phyloP scores from a whole-genome alignment of 2,888 invertebrate species.

The Lasioglossum oenotherae region DNA sequence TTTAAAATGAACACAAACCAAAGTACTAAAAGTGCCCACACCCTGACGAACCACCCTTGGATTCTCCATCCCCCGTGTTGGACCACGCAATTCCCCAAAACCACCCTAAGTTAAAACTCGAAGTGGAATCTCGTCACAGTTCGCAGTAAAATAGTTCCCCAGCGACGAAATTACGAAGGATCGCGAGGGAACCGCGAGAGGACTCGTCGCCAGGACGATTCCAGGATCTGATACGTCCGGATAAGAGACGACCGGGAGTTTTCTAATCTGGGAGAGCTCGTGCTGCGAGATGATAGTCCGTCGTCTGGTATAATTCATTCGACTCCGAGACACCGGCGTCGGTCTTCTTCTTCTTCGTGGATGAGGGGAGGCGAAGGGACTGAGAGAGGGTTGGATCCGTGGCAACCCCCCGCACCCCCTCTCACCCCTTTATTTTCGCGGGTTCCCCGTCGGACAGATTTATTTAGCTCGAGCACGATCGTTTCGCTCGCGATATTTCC shows the following conservation, averaged over 20 bases:
- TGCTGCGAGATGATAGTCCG: conserved; percentile 47
- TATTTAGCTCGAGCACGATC: conserved; percentile 42
- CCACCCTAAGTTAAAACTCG: background rate
- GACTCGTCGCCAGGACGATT: conserved; percentile 35
- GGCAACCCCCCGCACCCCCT: background rate
- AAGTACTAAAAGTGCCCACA: background rate
- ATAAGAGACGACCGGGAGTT: conserved; percentile 26
- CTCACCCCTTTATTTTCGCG: conserved; percentile 50
- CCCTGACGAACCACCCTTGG: background rate
- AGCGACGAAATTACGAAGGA: conserved; percentile 2
- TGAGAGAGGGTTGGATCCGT: background rate
- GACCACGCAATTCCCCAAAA: background rate
- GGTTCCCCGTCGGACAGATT: conserved; percentile 44
- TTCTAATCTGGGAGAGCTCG: conserved; percentile 43
- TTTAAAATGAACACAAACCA: background rate
- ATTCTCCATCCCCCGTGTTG: background rate
- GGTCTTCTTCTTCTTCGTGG: conserved; percentile 30
- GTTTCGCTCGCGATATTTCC: conserved; percentile 13
- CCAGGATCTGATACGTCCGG: conserved; percentile 32
- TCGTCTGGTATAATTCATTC: conserved; percentile 53
- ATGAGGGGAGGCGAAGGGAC: background rate
- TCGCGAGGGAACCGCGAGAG: conserved; percentile 8
- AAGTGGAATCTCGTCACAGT: background rate
- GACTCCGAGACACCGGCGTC: conserved; percentile 44
- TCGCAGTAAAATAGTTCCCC: conserved; percentile 5